These are phyloP conservation scores for Agrotis puta DNA, from an alignment of 2,888 invertebrate species.

Conservation along the genomic window DNA sequence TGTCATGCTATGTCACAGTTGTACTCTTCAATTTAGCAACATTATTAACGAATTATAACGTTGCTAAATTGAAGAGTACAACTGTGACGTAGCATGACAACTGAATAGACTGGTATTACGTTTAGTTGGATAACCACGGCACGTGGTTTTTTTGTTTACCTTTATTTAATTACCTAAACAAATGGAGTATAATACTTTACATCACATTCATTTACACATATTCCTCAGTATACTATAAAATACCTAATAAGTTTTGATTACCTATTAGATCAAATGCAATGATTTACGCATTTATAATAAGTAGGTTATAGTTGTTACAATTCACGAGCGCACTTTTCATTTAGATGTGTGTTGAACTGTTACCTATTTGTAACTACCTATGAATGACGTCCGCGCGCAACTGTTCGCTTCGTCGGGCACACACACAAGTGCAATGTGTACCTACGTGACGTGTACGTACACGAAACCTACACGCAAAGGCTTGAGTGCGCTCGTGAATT, in stretches of 20 bases:
- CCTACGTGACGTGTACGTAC: constrained; percentile 37
- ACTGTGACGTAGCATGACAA: too few species aligned
- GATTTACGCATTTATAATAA: constrained; percentile 40
- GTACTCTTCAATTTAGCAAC: too few species aligned
- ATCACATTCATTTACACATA: constrained; percentile 37
- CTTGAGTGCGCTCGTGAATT: constrained; percentile 38
- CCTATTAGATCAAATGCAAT: constrained; percentile 41
- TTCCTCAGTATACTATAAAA: constrained; percentile 40
- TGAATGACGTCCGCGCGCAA: constrained; percentile 40
- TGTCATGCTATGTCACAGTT: too few species aligned
- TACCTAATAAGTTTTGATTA: constrained; percentile 39
- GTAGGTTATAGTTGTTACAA: constrained; percentile 36
- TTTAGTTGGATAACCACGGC: too few species aligned
- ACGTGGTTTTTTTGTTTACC: too few species aligned
- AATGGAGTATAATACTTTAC: constrained; percentile 35
- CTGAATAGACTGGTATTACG: too few species aligned
- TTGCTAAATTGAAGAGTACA: too few species aligned
- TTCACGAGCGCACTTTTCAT: constrained; percentile 41
- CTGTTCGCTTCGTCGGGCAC: constrained; percentile 41
- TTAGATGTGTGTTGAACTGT: constrained; percentile 40
- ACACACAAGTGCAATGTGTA: constrained; percentile 39
- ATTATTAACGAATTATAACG: too few species aligned
- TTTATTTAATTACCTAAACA: too few species aligned
- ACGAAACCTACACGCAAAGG: constrained; percentile 41
- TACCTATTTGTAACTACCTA: constrained; percentile 38